Conservation (phyloP, 92 coral and sea anemone genomes). For the Phymanthus crucifer region DNA sequence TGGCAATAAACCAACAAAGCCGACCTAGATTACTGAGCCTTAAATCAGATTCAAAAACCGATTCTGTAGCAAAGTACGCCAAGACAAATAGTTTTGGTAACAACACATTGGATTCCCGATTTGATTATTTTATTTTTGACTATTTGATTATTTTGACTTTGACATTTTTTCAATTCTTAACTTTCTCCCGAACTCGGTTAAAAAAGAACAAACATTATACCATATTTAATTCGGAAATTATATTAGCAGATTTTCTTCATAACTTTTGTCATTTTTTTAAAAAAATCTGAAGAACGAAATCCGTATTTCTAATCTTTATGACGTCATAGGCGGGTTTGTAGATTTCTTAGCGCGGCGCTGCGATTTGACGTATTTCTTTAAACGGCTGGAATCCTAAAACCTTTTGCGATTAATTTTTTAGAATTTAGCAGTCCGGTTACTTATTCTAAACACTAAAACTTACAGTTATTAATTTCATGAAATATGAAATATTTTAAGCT, state of each 20-base stretch:
- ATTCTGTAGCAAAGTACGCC: background rate
- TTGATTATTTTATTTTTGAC: too few relatives aligned
- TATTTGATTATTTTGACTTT: too few relatives aligned
- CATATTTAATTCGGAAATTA: too few relatives aligned
- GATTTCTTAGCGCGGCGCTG: background rate
- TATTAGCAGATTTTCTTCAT: too few relatives aligned
- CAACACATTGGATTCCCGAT: too few relatives aligned
- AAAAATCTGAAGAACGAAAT: background rate
- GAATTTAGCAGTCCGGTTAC: background rate
- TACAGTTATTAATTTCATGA: too few relatives aligned
- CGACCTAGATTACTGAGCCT: background rate
- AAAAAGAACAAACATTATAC: too few relatives aligned
- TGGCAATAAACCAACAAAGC: background rate
- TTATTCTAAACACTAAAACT: background rate
- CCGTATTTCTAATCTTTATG: background rate
- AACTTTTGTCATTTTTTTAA: too few relatives aligned
- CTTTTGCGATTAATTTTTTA: background rate
- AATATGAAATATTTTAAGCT: too few relatives aligned
- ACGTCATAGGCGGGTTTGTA: background rate
- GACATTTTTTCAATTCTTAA: too few relatives aligned
- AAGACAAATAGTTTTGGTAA: background rate
- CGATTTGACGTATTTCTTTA: background rate
- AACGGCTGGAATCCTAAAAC: background rate
- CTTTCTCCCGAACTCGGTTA: too few relatives aligned
- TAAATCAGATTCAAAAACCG: background rate